These are phyloP conservation scores for Indicator maculatus DNA, from an alignment of 2,113 vertebrate genomes.

Conservation along the genomic window DNA sequence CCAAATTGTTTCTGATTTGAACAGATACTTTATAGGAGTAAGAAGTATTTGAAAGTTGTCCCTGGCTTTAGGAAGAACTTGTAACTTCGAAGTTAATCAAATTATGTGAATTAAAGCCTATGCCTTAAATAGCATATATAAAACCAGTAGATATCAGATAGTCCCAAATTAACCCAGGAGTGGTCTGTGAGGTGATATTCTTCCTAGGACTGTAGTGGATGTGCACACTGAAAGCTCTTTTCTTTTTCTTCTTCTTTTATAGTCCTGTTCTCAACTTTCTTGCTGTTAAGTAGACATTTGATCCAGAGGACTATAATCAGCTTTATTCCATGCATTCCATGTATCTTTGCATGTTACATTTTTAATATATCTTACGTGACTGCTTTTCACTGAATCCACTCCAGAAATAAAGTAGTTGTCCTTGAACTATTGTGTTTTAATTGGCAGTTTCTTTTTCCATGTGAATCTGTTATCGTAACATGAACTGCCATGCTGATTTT, in stretches of 20 bases:
- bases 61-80: background rate
- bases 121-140: background rate
- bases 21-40: background rate
- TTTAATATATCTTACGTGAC: background rate
- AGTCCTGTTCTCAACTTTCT: background rate
- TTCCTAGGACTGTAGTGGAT: background rate
- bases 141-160: background rate
- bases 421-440: constrained; percentile 16
- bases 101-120: background rate
- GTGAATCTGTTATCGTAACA: background rate
- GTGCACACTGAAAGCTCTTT: background rate
- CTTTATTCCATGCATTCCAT: background rate
- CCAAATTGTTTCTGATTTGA: background rate
- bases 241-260: background rate
- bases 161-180: background rate
- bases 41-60: background rate
- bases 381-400: background rate
- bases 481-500: background rate
- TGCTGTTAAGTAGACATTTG: background rate
- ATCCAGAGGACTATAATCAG: background rate
- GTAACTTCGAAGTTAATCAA: background rate
- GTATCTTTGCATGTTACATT: background rate
- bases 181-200: background rate
- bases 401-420: background rate
- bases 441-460: background rate